A percentile compares a stretch with the other conserved stretches of the same genome.
These are phyloP conservation scores for Empis livida DNA, from an alignment of 2,888 invertebrate species.

Conservation along the genomic window DNA sequence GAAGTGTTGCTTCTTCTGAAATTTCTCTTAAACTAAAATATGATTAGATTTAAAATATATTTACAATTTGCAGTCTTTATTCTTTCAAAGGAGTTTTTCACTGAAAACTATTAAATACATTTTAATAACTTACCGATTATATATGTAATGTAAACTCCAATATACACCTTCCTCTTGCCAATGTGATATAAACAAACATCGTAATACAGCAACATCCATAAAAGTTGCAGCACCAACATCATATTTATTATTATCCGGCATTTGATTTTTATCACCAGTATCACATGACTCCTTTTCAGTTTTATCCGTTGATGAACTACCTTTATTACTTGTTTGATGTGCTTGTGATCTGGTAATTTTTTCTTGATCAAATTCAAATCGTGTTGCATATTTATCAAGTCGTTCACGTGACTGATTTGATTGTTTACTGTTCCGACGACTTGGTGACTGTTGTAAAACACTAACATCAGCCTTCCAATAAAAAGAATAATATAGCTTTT, in stretches of 20 bases:
- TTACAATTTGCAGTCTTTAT: not conserved
- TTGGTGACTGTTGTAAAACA: constrained; percentile 48
- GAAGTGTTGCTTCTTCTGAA: constrained; percentile 61
- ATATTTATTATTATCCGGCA: constrained; percentile 25
- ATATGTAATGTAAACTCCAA: constrained; percentile 89
- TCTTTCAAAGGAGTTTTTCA: no score
- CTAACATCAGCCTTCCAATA: constrained; percentile 68
- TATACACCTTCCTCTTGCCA: constrained; percentile 98
- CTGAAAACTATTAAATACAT: no score
- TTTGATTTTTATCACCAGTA: constrained; percentile 21
- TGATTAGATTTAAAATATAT: not conserved
- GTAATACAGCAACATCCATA: constrained; percentile 88
- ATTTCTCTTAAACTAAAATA: constrained; percentile 66
- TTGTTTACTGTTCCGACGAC: constrained; percentile 32
- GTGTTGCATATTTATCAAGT: constrained; percentile 26
- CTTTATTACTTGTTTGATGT: constrained; percentile 24
- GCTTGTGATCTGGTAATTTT: constrained; percentile 27
- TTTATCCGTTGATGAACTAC: constrained; percentile 56
- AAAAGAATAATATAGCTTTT: no score
- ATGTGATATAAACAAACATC: constrained; percentile 89
- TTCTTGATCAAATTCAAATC: constrained; percentile 34
- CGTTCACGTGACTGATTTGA: constrained; percentile 30
- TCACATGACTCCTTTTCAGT: constrained; percentile 62
- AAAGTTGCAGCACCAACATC: constrained; percentile 82
- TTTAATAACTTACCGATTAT: constrained; percentile 53